Conservation (phyloP, 2,888 invertebrate species). For the Acleris laterana region DNA sequence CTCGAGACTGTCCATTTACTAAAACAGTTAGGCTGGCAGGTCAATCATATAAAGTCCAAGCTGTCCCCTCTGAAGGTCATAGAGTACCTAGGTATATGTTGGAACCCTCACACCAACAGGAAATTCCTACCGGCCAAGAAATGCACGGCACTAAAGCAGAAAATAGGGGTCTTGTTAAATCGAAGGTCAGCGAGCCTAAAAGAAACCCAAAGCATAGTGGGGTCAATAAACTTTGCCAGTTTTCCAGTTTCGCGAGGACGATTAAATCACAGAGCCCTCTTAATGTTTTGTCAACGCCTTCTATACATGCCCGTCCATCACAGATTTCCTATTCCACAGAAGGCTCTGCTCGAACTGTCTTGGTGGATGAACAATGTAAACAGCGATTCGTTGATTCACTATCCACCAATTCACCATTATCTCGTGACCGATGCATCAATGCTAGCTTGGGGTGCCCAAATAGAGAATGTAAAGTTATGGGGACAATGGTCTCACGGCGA, state of each 20-base stretch:
- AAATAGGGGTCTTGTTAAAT: not conserved
- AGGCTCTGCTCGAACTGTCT: conserved; percentile 4
- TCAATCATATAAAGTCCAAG: not conserved
- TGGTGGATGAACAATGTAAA: conserved; percentile 1
- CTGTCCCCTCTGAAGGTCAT: not conserved
- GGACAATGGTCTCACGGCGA: not conserved
- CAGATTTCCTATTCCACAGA: conserved; percentile 1
- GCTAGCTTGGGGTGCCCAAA: not conserved
- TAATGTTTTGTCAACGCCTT: conserved; percentile 1
- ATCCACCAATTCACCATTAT: not conserved
- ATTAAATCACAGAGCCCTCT: not conserved
- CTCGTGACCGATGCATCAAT: not conserved
- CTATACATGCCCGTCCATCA: too few relatives aligned
- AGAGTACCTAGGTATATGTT: conserved; percentile 1
- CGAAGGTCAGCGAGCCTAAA: not conserved
- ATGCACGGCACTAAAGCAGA: not conserved
- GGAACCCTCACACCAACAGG: not conserved
- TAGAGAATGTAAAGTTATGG: not conserved
- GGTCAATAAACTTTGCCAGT: conserved; percentile 1
- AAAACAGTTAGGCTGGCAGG: not conserved
- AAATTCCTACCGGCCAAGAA: conserved; percentile 1
- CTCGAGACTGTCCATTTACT: not conserved
- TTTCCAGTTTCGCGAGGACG: not conserved
- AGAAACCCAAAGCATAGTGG: conserved; percentile 1
- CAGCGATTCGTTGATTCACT: not conserved